These are phyloP conservation scores for Drosophila lutescens DNA, from an alignment of 2,888 invertebrate genomes.

Conservation along the genomic window DNA sequence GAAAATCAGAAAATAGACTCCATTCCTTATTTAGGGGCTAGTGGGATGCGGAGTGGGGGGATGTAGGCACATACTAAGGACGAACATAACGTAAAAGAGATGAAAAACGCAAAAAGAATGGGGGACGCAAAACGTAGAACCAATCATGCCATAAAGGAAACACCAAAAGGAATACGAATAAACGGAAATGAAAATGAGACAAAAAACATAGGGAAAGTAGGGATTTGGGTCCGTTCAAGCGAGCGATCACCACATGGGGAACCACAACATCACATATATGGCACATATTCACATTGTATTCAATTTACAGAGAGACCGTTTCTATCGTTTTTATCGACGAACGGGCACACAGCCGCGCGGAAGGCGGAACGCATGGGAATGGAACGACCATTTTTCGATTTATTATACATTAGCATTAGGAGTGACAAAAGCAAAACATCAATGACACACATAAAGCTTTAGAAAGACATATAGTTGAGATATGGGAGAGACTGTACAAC, in stretches of 20 bases:
- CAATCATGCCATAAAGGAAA: constrained; percentile 18
- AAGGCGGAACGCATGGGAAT: constrained; percentile 1
- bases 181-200: constrained; percentile 27
- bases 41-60: constrained; percentile 25
- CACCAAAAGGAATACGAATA: constrained; percentile 8
- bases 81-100: constrained; percentile 25
- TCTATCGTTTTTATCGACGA: background rate
- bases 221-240: constrained; percentile 22
- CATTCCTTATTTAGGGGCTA: constrained; percentile 11
- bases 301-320: constrained; percentile 15
- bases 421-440: constrained; percentile 17
- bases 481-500: constrained; percentile 36
- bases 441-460: constrained; percentile 26
- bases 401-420: constrained; percentile 25
- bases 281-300: constrained; percentile 28
- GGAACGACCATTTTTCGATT: background rate
- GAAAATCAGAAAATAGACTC: constrained; percentile 13
- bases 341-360: background rate
- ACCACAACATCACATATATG: constrained; percentile 39
- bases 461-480: constrained; percentile 25
- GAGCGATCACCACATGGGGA: constrained; percentile 30
- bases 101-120: constrained; percentile 23
- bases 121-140: constrained; percentile 4
- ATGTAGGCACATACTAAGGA: constrained; percentile 19
- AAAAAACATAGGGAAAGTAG: background rate